Evolutionary conservation across 2,113 vertebrate species (phyloP).

Genomic region (Otis tarda): DNA sequence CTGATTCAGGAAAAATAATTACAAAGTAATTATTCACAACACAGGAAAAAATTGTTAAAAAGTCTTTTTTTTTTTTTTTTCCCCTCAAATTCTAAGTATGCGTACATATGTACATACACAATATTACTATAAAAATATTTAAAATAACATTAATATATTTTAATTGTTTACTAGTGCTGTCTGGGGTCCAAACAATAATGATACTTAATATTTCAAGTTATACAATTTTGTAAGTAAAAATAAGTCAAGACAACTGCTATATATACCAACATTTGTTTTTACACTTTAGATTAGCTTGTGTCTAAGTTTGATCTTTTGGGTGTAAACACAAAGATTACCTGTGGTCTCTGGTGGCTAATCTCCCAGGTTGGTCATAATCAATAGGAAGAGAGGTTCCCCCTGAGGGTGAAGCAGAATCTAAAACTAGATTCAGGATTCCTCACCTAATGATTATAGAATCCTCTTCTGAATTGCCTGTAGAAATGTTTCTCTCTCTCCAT

Average conservation of each 20-base stretch:
- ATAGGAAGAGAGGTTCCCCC: neutral
- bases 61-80: neutral
- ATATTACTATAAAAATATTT: neutral
- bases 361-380: neutral
- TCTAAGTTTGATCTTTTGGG: neutral
- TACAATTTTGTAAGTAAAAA: neutral
- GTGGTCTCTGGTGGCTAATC: neutral
- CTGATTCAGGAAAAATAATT: neutral
- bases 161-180: neutral
- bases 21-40: neutral
- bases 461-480: neutral
- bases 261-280: neutral
- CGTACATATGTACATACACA: neutral
- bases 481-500: neutral
- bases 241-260: neutral
- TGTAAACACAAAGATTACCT: neutral
- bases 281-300: neutral
- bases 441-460: neutral
- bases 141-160: no score
- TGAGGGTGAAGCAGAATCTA: neutral
- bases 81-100: neutral
- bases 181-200: neutral
- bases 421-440: neutral
- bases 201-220: neutral
- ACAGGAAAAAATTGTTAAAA: neutral